These are phyloP conservation scores for Fabriciana adippe DNA, from an alignment of 2,888 invertebrate genomes.

Conservation along the genomic window DNA sequence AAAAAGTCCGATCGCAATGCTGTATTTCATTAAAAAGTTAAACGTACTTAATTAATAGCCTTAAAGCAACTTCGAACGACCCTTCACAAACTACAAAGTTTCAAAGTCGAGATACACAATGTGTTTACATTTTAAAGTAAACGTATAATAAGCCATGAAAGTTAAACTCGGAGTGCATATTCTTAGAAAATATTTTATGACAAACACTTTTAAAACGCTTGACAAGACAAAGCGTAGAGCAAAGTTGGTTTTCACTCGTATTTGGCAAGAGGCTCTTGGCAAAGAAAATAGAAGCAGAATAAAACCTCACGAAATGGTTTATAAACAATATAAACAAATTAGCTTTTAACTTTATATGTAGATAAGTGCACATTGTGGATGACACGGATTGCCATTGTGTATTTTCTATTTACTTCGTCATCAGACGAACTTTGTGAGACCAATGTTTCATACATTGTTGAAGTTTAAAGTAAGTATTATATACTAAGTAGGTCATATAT, in stretches of 20 bases:
- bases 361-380: no score
- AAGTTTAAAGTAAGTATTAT: no score
- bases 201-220: conserved; percentile 8
- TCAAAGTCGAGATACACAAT: conserved; percentile 7
- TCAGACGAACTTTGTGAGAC: no score
- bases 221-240: conserved; percentile 6
- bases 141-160: conserved; percentile 5
- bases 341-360: background rate
- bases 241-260: conserved; percentile 12
- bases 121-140: conserved; percentile 16
- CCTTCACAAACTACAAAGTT: conserved; percentile 14
- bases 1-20: background rate
- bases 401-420: no score
- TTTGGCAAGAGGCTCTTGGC: conserved; percentile 18
- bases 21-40: conserved; percentile 8
- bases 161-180: background rate
- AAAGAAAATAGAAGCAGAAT: conserved; percentile 1
- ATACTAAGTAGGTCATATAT: no score
- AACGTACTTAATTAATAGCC: conserved; percentile 4
- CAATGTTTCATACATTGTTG: no score
- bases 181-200: conserved; percentile 3
- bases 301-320: conserved; percentile 9
- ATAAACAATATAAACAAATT: conserved; percentile 3
- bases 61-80: background rate
- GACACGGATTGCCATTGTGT: no score